phyloP scores from a whole-genome alignment of 2,888 invertebrate species.

The Caenorhabditis sp. region DNA sequence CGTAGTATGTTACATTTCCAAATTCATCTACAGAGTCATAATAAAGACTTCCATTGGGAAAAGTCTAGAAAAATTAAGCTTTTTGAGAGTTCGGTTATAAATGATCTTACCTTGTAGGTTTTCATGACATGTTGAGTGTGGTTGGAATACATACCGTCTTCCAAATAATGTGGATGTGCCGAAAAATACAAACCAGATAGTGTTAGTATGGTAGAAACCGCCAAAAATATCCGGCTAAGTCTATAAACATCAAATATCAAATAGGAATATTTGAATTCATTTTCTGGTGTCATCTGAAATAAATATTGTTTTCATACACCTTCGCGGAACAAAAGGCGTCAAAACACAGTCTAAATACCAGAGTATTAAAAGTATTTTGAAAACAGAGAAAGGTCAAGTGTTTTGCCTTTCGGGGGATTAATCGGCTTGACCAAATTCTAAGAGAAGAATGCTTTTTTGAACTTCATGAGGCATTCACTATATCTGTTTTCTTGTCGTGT shows the following conservation, averaged over 20 bases:
- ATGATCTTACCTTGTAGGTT: constrained; percentile 30
- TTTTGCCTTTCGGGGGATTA: too few species aligned
- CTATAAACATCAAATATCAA: constrained; percentile 20
- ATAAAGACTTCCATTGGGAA: constrained; percentile 26
- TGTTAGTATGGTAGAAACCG: constrained; percentile 20
- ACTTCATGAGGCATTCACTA: too few species aligned
- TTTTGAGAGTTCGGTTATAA: constrained; percentile 2
- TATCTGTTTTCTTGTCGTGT: too few species aligned
- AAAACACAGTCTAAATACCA: too few species aligned
- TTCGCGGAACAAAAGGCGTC: too few species aligned
- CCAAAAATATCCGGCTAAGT: constrained; percentile 22
- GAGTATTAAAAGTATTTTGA: too few species aligned
- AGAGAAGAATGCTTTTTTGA: too few species aligned
- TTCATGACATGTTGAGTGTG: constrained; percentile 14
- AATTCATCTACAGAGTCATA: constrained; percentile 14
- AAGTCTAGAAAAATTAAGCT: background rate
- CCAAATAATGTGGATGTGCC: constrained; percentile 30
- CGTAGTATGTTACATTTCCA: constrained; percentile 5
- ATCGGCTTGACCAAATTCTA: too few species aligned
- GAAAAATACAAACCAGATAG: constrained; percentile 31
- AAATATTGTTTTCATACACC: background rate
- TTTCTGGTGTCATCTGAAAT: constrained; percentile 6
- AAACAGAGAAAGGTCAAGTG: too few species aligned
- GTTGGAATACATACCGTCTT: constrained; percentile 17
- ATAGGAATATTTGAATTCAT: constrained; percentile 24